Conservation (phyloP, 2,113 vertebrate genomes). For the Scophthalmus maximus region DNA sequence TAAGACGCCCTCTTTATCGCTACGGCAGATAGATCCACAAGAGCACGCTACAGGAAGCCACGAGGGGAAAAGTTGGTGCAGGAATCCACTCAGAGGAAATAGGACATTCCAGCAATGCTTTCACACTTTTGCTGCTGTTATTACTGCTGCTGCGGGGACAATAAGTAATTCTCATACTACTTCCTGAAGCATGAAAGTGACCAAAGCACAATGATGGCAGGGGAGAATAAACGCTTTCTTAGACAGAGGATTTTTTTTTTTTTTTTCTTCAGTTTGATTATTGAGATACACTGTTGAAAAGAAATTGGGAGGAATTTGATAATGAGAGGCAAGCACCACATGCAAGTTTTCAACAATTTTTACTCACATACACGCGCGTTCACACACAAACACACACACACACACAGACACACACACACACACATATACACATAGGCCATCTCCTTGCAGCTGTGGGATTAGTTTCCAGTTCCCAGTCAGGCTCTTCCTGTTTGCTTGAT, state of each 20-base stretch:
- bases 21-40: conserved; percentile 61
- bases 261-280: conserved; percentile 19
- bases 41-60: conserved; percentile 73
- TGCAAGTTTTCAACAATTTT: conserved; percentile 65
- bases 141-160: conserved; percentile 66
- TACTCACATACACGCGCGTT: conserved; percentile 17
- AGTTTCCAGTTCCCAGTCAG: conserved; percentile 79
- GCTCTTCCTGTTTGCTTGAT: conserved; percentile 81
- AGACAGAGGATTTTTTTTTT: conserved; percentile 46
- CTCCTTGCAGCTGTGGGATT: conserved; percentile 79
- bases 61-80: conserved; percentile 57
- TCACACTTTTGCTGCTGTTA: conserved; percentile 72
- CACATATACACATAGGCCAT: conserved; percentile 45
- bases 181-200: conserved; percentile 77
- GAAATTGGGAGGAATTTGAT: conserved; percentile 55
- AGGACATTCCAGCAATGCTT: conserved; percentile 79
- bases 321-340: conserved; percentile 39
- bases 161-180: conserved; percentile 60
- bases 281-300: conserved; percentile 43
- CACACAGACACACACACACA: conserved; percentile 50
- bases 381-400: conserved; percentile 26
- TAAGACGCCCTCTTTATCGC: conserved; percentile 73
- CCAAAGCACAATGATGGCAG: conserved; percentile 26
- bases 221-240: conserved; percentile 56
- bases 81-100: conserved; percentile 75